Evolutionary conservation across 2,113 vertebrate genomes (phyloP), one percentile per base, ranked within the genome.

Genomic region (Xiphorhynchus elegans): DNA sequence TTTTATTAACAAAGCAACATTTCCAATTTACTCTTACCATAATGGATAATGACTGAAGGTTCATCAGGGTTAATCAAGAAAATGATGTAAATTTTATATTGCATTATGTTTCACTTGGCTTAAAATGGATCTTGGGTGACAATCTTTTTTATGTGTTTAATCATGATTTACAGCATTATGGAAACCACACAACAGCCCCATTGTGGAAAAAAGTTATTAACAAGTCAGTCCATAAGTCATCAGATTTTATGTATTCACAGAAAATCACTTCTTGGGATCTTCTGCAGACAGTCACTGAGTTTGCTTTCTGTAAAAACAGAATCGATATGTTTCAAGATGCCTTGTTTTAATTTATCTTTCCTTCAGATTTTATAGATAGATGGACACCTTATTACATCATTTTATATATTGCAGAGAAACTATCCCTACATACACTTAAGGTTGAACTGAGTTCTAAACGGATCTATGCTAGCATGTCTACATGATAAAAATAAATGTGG

Each of bases 1-100:
- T 96, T 96, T 98, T 95, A 92, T 91, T 94, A 98, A 96, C 69
- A 97, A 97, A 97, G 93, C 78, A 97, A 55, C 90, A 96, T 96
- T 97, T 97, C 74, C 91, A 96, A 97, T 90, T 94, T 94, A 62
- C 76, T 92, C 81, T 95, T 96, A 95, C 96, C 94, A 77, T 96
- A 97, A 97, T 95, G 90, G 88, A 89, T 94, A 98, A 94, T 94
- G 96, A 95, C 81, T 95, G 53, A 93, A 95, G 94, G 96, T 97
- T 97, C 94, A 97, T 96, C 93, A 95, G 89, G 89, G 95, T 96
- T 96, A 97, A 97, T 96, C 88, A 97, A 95, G 95, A 96, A 96
- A 97, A 96, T 95, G 66, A 97, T 95, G 84, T 92, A 96, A 94
- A 97, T 97, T 95, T 87, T 96, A 94, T 94, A 91, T 58, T 79